Conservation (phyloP, 2,113 vertebrate genomes). For the Pygoscelis antarcticus region DNA sequence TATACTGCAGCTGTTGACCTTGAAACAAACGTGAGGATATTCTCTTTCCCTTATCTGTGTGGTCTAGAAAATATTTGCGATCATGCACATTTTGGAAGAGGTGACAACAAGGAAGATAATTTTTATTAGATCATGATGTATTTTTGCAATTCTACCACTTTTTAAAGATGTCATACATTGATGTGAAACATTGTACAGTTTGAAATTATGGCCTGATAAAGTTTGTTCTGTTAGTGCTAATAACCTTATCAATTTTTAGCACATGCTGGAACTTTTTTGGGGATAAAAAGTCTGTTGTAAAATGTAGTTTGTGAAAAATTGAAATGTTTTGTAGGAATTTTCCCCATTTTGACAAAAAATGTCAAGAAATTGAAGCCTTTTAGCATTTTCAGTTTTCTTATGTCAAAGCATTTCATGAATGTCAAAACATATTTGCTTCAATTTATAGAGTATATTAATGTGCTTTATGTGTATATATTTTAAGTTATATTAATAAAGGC, state of each 20-base stretch:
- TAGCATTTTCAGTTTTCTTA: neutral
- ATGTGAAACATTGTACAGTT: neutral
- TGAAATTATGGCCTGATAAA: neutral
- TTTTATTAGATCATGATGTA: neutral
- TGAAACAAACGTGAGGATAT: neutral
- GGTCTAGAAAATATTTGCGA: neutral
- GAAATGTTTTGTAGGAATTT: neutral
- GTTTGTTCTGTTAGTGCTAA: neutral
- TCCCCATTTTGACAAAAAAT: neutral
- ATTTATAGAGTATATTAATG: neutral
- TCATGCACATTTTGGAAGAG: neutral
- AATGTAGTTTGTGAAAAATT: neutral
- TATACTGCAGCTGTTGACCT: neutral
- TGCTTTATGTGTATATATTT: neutral
- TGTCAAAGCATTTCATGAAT: neutral
- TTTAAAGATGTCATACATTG: neutral
- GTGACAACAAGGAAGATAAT: neutral
- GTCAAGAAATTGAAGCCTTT: neutral
- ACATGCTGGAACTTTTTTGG: rapidly evolving
- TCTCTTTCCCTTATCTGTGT: rapidly evolving
- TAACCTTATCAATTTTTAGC: neutral
- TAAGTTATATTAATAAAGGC: neutral
- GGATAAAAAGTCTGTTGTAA: neutral
- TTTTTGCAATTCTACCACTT: neutral
- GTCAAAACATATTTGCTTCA: neutral